Evolutionary conservation across 2,888 invertebrate species (phyloP).

Genomic region (Epistrophe grossulariae): DNA sequence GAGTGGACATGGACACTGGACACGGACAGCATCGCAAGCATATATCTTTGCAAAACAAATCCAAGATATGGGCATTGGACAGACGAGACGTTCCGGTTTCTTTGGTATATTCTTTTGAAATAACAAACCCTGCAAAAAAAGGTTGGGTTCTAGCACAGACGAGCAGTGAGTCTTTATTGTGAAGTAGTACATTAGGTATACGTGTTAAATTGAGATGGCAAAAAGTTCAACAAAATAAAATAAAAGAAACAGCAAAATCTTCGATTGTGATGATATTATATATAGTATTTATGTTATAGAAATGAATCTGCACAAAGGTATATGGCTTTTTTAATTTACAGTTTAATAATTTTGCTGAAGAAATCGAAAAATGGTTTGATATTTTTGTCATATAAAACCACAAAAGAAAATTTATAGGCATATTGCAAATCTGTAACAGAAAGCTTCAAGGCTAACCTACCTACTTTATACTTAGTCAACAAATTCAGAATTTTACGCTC

Average conservation of each 20-base stretch:
- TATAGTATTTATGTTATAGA: no score
- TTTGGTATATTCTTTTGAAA: conserved; percentile 49
- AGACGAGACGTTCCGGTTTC: conserved; percentile 45
- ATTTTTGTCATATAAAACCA: no score
- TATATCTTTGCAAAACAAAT: conserved; percentile 55
- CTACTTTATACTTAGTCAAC: no score
- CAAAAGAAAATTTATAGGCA: no score
- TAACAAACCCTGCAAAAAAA: conserved; percentile 41
- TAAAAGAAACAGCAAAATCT: neutral
- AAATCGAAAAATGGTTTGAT: no score
- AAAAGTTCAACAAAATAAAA: neutral
- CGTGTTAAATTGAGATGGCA: neutral
- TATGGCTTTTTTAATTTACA: no score
- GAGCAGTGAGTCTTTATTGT: neutral
- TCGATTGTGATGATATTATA: no score
- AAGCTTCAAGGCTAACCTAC: no score
- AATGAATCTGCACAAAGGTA: no score
- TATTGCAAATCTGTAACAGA: no score
- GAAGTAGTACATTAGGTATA: neutral
- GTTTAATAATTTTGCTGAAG: no score
- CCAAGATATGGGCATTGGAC: conserved; percentile 6
- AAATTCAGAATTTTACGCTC: neutral
- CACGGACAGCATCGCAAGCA: conserved; percentile 7
- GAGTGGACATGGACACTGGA: conserved; percentile 51
- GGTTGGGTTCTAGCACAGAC: no score